A percentile compares a stretch with the other conserved stretches of the same genome.
phyloP scores from a whole-genome alignment of 1,140 invertebrate genomes.

The Drosophila repletoides region DNA sequence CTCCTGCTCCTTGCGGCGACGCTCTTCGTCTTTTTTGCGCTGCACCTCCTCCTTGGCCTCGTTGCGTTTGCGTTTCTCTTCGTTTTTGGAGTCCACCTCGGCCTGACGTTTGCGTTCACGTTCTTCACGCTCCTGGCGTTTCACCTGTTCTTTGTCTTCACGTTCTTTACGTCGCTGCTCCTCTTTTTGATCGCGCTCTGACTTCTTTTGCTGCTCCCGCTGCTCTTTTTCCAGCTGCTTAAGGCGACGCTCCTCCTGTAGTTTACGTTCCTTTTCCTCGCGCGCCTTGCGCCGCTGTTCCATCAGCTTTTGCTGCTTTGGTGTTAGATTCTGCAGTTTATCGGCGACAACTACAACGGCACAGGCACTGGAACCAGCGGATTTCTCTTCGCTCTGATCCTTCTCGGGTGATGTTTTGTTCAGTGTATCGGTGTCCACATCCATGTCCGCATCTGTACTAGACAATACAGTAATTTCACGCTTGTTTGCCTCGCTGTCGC shows the following conservation, averaged over 20 bases:
- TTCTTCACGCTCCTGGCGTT: conserved; percentile 69
- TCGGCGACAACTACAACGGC: background rate
- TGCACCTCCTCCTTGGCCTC: conserved; percentile 84
- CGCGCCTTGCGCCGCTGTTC: conserved; percentile 76
- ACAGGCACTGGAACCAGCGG: background rate
- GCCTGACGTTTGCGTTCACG: conserved; percentile 85
- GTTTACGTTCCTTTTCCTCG: conserved; percentile 79
- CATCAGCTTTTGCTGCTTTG: conserved; percentile 63
- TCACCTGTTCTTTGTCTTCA: conserved; percentile 84
- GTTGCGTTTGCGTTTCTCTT: conserved; percentile 85
- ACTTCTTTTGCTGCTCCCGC: conserved; percentile 77
- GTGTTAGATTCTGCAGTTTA: conserved; percentile 49
- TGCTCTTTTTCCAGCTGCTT: conserved; percentile 82
- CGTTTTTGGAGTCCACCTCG: conserved; percentile 85
- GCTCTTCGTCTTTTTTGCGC: conserved; percentile 84
- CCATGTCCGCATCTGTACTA: conserved; percentile 47
- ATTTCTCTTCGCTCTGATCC: background rate
- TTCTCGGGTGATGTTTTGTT: conserved; percentile 14
- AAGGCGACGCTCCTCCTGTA: conserved; percentile 65
- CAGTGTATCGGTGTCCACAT: conserved; percentile 43
- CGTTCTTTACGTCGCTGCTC: conserved; percentile 84
- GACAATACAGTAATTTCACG: too few relatives aligned
- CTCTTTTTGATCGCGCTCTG: conserved; percentile 83
- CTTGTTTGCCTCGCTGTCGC: background rate
- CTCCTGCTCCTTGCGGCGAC: conserved; percentile 85